Base-by-base conservation (phyloP, 2,888 invertebrate genomes). In the Dryomyza anilis region DNA sequence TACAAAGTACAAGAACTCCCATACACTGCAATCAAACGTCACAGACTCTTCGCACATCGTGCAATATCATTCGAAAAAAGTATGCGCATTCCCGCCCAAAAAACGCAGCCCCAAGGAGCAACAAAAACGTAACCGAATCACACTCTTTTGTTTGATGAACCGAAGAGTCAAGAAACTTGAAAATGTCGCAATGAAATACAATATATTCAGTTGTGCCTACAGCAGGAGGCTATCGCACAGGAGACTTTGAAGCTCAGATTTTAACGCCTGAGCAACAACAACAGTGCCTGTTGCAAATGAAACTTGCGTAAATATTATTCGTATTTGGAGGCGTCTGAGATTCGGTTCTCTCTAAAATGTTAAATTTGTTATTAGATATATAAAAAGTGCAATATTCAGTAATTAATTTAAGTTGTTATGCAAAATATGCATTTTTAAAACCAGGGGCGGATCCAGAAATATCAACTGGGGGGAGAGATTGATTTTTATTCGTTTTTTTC, bases 51-150 rank as follows among this genome's bases (percentile, higher is more conserved):
- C 67, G 14, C 27, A 33, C 19, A 29, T 65, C 52, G 46, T 67
- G 10, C 30, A 57, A 21, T 74, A 74, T 55, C 73, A 73, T 8
- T 68, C 69, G 19, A 77, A 75, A 27, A 77, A 76, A 76, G 74
- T 73, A 29, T 70, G 74, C 10, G 55, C 57, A 7, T 66, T 63
- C 45, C 66, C 69, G 0, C 52, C 59, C 16, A 70, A 67, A 0
- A 71, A 72, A 46, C 70, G 72, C 27, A 72, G 69, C 59, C 59
- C 69, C 10, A 73, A 72, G 65, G 75, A 73, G 45, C 78, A 76
- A 29, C 69, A 73, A 59, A 72, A 71, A 53, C 74, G 76, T 0
- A 71, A 76, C 58, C 72, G 73, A 46, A 77, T 78, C 57, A 75
- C 74, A 0, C 29, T 73, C 30, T 72, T 73, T 3, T 73, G 74